Base-by-base conservation (phyloP, 1,140 invertebrate species). In the Brachionus manjavacas region DNA sequence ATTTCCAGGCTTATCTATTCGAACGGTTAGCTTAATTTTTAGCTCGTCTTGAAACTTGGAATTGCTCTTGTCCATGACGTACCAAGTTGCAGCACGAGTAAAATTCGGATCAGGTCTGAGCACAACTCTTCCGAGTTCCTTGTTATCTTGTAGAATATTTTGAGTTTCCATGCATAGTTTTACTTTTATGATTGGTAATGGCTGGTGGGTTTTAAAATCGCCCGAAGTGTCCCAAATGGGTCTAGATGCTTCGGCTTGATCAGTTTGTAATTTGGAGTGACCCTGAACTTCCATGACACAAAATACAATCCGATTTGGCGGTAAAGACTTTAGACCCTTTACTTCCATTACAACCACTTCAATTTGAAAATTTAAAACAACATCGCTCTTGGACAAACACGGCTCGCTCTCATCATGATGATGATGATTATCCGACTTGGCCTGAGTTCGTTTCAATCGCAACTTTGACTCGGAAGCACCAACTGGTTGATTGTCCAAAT, bases 341-440 rank as follows among this genome's bases (percentile, higher is more conserved):
- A 99, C 97, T 91, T 99, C 97, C 94, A 98, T 97, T 49, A 99
- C 96, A 87, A 97, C 93, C 83, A 96, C 94, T 93, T 98, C 96
- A 84, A 99, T 91, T 88, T 95, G 94, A 91, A 98, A 99, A 64
- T 94, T 95, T 85, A 99, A 92, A 76, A 97, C 95, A 85, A 99
- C 96, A 92, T 98, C 96, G 91, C 96, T 93, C 92, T 98, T 98
- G 74, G 94, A 95, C 64, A 97, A 91, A 88, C 74, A 64, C n/a
- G 83, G 31, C 49, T 85, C 85, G 11, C 35, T 60, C n/a, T 76
- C 72, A 14, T 76, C 43, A 11, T 76, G 72, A 41, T 74, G 70
- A 41, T 70, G 35, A 41, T 89, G 86, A 52, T 31, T 84, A n/a
- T 72, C 83, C 9, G 66, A 31, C 41, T 72, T 72, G 28, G 72